Percentiles rank a stretch among this genome's conserved stretches.
Evolutionary conservation across 2,113 vertebrate genomes (phyloP).

Genomic region (Pseudolaguvia tuberculata): DNA sequence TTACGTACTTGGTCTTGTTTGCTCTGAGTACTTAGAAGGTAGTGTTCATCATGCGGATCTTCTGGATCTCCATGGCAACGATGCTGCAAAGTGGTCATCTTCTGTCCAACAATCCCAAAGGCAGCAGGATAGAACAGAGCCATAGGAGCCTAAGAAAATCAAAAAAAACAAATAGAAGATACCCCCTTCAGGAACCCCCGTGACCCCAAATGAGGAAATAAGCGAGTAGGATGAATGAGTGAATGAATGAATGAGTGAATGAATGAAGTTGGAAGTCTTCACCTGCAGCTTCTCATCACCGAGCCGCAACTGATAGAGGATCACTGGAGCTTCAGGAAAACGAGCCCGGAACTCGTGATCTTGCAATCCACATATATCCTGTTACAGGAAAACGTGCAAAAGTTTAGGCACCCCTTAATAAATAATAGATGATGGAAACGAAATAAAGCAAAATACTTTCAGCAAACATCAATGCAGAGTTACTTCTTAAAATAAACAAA

Average conservation of each 20-base stretch:
- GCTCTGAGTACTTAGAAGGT: slow-evolving; percentile 91
- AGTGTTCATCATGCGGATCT: slow-evolving; percentile 95
- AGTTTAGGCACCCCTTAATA: too few species aligned
- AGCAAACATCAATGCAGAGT: too few species aligned
- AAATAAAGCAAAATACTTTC: too few species aligned
- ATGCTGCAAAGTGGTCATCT: slow-evolving; percentile 90
- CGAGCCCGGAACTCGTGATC: slow-evolving; percentile 93
- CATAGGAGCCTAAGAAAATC: slow-evolving; percentile 82
- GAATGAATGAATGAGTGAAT: too few species aligned
- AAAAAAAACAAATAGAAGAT: too few species aligned
- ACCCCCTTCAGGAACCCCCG: too few species aligned
- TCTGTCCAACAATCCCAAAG: slow-evolving; percentile 96
- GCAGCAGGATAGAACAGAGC: slow-evolving; percentile 93
- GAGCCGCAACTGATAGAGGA: slow-evolving; percentile 87
- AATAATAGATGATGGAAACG: too few species aligned
- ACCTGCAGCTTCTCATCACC: slow-evolving; percentile 98
- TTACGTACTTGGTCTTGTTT: slow-evolving; percentile 90
- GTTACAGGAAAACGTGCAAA: too few species aligned
- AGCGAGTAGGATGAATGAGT: too few species aligned
- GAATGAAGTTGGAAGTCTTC: background rate
- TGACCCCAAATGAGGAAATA: too few species aligned
- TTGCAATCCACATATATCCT: slow-evolving; percentile 89
- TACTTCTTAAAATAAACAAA: too few species aligned
- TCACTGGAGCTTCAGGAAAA: slow-evolving; percentile 85
- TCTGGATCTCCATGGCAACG: slow-evolving; percentile 90